phyloP scores from a whole-genome alignment of 2,113 vertebrate species.

The Cairina moschata region DNA sequence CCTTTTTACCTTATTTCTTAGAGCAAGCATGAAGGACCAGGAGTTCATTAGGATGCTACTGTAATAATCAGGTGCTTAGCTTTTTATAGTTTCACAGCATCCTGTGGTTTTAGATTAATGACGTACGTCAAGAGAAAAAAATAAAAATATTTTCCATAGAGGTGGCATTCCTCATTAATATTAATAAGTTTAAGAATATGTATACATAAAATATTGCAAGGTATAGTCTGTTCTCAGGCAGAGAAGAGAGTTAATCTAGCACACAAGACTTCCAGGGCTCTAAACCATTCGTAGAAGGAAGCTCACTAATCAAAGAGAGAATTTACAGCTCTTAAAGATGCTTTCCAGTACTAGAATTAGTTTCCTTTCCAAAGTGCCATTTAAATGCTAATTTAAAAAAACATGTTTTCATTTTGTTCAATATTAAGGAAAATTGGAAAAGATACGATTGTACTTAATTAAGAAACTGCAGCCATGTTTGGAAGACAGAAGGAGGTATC shows the following conservation, averaged over 20 bases:
- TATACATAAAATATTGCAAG: background rate
- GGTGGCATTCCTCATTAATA: background rate
- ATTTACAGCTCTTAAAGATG: background rate
- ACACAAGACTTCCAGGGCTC: background rate
- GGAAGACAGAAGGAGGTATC: conserved; percentile 67
- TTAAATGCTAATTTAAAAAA: background rate
- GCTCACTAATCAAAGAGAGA: background rate
- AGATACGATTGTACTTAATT: conserved; percentile 58
- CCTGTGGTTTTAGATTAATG: background rate
- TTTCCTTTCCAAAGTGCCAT: background rate
- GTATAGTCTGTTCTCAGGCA: background rate
- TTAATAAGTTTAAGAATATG: background rate
- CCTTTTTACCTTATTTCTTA: background rate
- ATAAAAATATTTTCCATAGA: background rate
- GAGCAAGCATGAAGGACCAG: background rate
- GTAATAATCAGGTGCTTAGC: background rate
- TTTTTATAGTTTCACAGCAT: background rate
- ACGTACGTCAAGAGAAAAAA: background rate
- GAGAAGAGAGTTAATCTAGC: background rate
- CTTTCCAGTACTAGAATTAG: background rate
- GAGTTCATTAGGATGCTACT: background rate
- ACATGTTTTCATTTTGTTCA: background rate
- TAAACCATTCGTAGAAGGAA: background rate
- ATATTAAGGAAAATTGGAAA: conserved; percentile 67
- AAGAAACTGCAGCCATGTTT: conserved; percentile 56